Conservation (phyloP, 2,888 invertebrate genomes). For the Gerosis bhagava region DNA sequence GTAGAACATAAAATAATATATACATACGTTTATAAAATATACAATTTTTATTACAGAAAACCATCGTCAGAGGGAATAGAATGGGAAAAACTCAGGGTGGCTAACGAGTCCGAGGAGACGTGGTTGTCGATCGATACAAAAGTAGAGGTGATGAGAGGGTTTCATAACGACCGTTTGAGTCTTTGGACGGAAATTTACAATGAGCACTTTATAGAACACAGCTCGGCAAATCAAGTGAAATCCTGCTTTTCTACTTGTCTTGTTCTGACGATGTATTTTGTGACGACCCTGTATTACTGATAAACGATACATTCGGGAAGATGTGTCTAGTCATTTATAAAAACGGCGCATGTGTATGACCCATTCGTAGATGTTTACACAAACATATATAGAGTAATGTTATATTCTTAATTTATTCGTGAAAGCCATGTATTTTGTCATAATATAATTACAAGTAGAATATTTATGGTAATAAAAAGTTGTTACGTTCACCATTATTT, state of each 20-base stretch:
- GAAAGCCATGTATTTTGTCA: constrained; percentile 11
- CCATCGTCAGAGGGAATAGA: constrained; percentile 43
- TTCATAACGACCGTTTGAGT: constrained; percentile 49
- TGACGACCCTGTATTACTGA: neutral
- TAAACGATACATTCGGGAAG: no score
- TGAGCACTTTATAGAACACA: constrained; percentile 55
- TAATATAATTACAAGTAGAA: no score
- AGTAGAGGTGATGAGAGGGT: constrained; percentile 37
- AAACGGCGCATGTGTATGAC: constrained; percentile 10
- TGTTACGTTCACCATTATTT: no score
- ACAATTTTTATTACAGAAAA: constrained; percentile 53
- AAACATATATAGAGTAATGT: no score
- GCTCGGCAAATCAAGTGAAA: constrained; percentile 26
- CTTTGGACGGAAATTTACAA: constrained; percentile 60
- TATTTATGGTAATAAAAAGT: no score
- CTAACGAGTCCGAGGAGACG: constrained; percentile 42
- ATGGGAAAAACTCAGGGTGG: constrained; percentile 45
- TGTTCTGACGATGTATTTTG: neutral
- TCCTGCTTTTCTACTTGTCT: constrained; percentile 13
- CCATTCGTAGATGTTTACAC: no score
- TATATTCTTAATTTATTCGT: neutral
- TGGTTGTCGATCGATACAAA: constrained; percentile 50
- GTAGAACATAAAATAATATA: no score
- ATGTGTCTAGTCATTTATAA: no score
- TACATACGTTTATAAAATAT: no score